phyloP scores from a whole-genome alignment of 2,797 vertebrate genomes.

The Ctenosaura bakeri region DNA sequence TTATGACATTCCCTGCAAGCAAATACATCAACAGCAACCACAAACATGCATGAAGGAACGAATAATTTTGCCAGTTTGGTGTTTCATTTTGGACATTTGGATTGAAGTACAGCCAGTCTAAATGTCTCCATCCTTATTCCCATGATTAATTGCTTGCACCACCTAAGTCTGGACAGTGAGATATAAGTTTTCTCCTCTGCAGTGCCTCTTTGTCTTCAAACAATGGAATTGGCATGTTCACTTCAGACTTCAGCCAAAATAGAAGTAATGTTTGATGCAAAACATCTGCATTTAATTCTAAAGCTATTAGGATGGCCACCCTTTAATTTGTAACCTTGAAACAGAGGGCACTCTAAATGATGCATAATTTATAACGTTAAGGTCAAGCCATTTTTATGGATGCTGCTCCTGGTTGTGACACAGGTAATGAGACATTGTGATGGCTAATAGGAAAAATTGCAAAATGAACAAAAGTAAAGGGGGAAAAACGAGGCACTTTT shows the following conservation, averaged over 20 bases:
- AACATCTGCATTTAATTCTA: not conserved
- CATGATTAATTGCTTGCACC: constrained; percentile 29
- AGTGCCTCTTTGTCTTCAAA: not conserved
- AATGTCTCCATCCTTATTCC: not conserved
- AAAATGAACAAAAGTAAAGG: not conserved
- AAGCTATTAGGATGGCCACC: not conserved
- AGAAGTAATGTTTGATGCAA: not conserved
- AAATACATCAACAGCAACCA: constrained; percentile 20
- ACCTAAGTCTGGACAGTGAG: not conserved
- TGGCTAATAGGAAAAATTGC: not conserved
- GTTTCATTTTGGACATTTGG: constrained; percentile 43
- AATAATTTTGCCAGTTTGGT: constrained; percentile 29
- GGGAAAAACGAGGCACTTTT: not conserved
- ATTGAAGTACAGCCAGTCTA: constrained; percentile 25
- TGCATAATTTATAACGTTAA: not conserved
- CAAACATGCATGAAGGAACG: constrained; percentile 31
- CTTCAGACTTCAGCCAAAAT: constrained; percentile 1
- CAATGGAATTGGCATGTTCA: constrained; percentile 5
- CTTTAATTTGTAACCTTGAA: not conserved
- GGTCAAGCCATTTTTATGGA: not conserved
- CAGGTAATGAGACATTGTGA: not conserved
- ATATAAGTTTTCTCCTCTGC: not conserved
- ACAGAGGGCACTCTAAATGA: not conserved
- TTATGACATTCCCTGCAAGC: constrained; percentile 50
- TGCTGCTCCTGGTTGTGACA: not conserved